phyloP scores from a whole-genome alignment of 1,140 invertebrate species.

The Callitettix versicolor region DNA sequence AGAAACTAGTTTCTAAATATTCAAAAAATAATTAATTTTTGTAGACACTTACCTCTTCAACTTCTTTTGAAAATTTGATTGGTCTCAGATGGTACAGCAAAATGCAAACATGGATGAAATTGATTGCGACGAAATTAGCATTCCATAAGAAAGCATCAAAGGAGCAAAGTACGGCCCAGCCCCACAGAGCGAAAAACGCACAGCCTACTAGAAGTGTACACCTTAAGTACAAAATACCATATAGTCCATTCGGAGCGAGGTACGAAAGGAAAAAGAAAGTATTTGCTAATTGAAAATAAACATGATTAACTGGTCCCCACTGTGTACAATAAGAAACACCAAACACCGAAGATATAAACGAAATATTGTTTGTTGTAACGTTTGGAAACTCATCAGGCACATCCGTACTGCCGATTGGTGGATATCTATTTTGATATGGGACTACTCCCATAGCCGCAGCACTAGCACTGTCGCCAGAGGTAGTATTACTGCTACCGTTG shows the following conservation, averaged over 20 bases:
- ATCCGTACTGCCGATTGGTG: not conserved
- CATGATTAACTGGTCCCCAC: conserved; percentile 48
- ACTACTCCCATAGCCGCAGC: conserved; percentile 1
- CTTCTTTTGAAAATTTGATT: conserved; percentile 70
- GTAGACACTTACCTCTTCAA: conserved; percentile 59
- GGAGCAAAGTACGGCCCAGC: conserved; percentile 72
- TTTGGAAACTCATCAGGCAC: conserved; percentile 10
- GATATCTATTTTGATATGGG: not conserved
- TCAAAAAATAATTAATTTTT: too few species aligned
- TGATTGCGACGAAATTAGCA: conserved; percentile 67
- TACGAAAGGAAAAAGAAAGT: conserved; percentile 70
- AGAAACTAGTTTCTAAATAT: too few species aligned
- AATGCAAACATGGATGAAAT: conserved; percentile 68
- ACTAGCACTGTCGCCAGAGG: not conserved
- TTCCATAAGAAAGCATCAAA: conserved; percentile 81
- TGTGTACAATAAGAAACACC: conserved; percentile 28
- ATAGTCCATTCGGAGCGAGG: conserved; percentile 64
- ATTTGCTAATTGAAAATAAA: conserved; percentile 76
- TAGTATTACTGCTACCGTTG: conserved; percentile 3
- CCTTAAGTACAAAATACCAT: conserved; percentile 66
- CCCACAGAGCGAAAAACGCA: conserved; percentile 68
- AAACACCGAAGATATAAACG: conserved; percentile 13
- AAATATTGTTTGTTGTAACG: conserved; percentile 5
- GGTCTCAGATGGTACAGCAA: conserved; percentile 72
- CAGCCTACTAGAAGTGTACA: conserved; percentile 64